These are phyloP conservation scores for Falco concolor DNA, from an alignment of 2,797 vertebrate genomes.

Conservation along the genomic window DNA sequence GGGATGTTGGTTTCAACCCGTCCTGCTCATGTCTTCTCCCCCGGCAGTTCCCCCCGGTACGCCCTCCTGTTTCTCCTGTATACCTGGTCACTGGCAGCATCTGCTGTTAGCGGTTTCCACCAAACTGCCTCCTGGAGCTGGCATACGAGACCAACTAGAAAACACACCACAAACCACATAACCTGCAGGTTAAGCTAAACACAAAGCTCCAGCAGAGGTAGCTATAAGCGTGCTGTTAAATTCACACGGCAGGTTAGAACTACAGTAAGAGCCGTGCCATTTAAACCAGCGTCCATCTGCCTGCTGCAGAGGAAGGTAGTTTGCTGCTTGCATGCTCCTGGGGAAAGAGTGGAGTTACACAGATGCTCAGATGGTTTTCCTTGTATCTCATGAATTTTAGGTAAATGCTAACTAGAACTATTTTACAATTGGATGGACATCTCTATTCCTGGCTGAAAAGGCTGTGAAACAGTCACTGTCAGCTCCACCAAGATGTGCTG, in stretches of 20 bases:
- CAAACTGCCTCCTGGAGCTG: neutral
- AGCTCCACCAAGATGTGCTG: neutral
- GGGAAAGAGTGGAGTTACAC: neutral
- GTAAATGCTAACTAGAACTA: neutral
- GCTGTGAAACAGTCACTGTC: neutral
- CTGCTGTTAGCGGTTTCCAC: neutral
- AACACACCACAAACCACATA: neutral
- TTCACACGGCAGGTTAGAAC: neutral
- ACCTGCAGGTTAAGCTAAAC: neutral
- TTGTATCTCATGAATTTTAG: neutral
- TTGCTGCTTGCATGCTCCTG: neutral
- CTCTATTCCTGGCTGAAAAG: neutral
- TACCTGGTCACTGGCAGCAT: neutral
- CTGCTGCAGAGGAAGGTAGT: neutral
- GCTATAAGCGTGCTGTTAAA: neutral
- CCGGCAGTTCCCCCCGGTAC: rapidly evolving
- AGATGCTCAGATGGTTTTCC: neutral
- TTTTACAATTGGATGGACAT: rapidly evolving
- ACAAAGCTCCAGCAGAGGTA: neutral
- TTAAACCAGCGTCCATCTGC: neutral
- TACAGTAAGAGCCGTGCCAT: neutral
- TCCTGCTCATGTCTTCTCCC: neutral
- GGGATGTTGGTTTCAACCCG: neutral
- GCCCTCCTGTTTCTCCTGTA: neutral
- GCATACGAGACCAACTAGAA: neutral